These are phyloP conservation scores for Cynopterus brachyotis DNA, from an alignment of 2,113 vertebrate species.

Conservation along the genomic window DNA sequence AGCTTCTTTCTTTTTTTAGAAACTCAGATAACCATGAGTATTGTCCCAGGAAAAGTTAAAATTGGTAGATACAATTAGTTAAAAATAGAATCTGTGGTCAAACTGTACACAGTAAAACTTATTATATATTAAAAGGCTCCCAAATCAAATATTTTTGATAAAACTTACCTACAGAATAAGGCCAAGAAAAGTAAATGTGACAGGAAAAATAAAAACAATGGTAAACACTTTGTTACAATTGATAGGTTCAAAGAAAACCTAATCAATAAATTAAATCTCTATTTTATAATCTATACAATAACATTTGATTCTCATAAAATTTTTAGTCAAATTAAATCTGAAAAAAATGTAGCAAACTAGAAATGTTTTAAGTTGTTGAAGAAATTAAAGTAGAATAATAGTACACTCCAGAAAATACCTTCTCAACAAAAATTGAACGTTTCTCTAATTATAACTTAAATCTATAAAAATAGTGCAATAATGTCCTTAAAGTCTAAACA, in stretches of 20 bases:
- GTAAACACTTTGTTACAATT: not conserved
- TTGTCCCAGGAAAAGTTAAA: not conserved
- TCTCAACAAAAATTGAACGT: not conserved
- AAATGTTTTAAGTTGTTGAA: conserved; percentile 9
- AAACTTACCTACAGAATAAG: not conserved
- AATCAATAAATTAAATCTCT: not conserved
- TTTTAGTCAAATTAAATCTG: not conserved
- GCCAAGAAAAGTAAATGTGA: not conserved
- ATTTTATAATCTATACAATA: not conserved
- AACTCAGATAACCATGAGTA: conserved; percentile 2
- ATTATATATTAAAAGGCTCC: not conserved
- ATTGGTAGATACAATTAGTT: not conserved
- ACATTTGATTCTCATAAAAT: not conserved
- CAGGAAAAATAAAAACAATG: not conserved
- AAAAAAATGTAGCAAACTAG: not conserved
- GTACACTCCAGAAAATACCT: not conserved
- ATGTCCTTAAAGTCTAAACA: not conserved
- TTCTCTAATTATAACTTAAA: not conserved
- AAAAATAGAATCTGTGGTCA: not conserved
- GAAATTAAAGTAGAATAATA: not conserved
- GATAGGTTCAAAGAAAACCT: not conserved
- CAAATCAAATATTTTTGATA: not conserved
- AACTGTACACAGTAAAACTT: not conserved
- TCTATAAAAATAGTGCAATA: not conserved
- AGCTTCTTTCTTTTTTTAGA: not conserved